Evolutionary conservation across 2,113 vertebrate genomes (phyloP).

Genomic region (Embiotoca jacksoni): DNA sequence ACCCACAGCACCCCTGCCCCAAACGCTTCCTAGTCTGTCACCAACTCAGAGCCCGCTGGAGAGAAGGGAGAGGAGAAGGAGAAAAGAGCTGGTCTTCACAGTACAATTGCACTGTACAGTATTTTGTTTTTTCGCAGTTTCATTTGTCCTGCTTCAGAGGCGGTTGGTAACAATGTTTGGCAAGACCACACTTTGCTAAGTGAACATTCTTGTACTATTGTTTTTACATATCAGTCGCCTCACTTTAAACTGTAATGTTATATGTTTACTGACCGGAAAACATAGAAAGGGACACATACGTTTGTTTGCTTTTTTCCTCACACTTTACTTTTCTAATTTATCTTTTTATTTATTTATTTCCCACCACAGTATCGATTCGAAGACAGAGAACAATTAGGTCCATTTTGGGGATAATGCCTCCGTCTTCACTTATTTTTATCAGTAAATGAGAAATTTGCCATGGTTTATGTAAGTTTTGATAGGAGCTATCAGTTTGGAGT

Average conservation of each 20-base stretch:
- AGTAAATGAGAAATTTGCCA: constrained; percentile 85
- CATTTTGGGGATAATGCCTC: constrained; percentile 82
- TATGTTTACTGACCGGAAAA: not conserved
- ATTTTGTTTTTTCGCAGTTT: not conserved
- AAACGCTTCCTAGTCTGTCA: constrained; percentile 85
- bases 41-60: constrained; percentile 75
- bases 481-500: constrained; percentile 94
- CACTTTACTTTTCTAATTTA: constrained; percentile 70
- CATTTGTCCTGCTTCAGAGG: not conserved
- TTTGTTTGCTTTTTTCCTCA: constrained; percentile 41
- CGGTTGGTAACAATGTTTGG: not conserved
- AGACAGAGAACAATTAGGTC: constrained; percentile 78
- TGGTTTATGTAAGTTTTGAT: constrained; percentile 91
- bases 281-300: constrained; percentile 7
- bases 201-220: not conserved
- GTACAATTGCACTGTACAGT: constrained; percentile 6
- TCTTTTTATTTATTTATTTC: constrained; percentile 62
- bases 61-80: constrained; percentile 49
- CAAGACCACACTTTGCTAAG: not conserved
- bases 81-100: constrained; percentile 46
- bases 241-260: not conserved
- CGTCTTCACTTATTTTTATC: constrained; percentile 79
- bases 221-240: not conserved
- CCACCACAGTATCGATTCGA: constrained; percentile 78
- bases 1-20: constrained; percentile 82